Evolutionary conservation across 2,113 vertebrate genomes (phyloP).

Genomic region (Cyanoliseus patagonus): DNA sequence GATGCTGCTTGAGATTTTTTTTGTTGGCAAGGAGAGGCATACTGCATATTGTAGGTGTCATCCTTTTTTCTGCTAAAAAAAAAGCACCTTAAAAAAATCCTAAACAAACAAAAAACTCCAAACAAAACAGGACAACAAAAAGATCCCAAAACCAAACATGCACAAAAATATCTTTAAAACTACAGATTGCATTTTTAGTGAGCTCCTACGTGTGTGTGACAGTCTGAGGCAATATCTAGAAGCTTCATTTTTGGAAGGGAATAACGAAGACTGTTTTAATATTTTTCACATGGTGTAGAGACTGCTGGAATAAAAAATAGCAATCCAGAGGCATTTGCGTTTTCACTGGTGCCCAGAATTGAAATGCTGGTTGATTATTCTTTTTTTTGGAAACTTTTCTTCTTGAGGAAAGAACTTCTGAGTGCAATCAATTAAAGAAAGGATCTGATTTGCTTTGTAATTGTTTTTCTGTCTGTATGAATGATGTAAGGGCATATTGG

Average conservation of each 20-base stretch:
- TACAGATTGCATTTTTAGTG: background rate
- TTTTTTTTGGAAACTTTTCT: slow-evolving; percentile 20
- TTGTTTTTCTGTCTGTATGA: slow-evolving; percentile 70
- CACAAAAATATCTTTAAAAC: background rate
- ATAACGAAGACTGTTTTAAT: background rate
- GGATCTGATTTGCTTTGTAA: slow-evolving; percentile 69
- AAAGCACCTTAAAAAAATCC: background rate
- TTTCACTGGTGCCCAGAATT: background rate
- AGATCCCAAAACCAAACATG: background rate
- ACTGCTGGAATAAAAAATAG: background rate
- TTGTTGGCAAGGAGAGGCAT: background rate
- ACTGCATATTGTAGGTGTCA: fast-evolving
- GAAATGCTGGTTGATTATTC: background rate
- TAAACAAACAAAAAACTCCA: background rate
- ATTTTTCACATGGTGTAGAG: background rate
- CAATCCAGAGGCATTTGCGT: background rate
- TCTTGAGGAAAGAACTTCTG: slow-evolving; percentile 37
- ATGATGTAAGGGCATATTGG: slow-evolving; percentile 65
- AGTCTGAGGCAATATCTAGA: background rate
- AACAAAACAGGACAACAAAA: background rate
- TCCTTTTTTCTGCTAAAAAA: background rate
- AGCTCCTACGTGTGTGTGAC: background rate
- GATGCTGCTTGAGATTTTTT: background rate
- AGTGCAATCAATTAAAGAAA: slow-evolving; percentile 69
- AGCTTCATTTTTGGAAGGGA: background rate